phyloP scores from a whole-genome alignment of 2,888 invertebrate genomes.

The Allacma fusca region DNA sequence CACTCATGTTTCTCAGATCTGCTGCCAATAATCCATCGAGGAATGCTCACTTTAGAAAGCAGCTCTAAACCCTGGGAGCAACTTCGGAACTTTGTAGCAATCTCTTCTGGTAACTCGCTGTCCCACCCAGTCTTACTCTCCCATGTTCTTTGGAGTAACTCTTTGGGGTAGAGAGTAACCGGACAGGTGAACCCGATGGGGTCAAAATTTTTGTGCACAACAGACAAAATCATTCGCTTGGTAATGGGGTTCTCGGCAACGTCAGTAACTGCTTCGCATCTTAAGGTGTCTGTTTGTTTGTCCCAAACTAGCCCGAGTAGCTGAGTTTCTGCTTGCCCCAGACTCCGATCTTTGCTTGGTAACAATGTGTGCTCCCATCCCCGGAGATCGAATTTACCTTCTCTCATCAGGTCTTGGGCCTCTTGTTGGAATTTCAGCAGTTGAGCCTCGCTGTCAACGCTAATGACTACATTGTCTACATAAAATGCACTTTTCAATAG shows the following conservation, averaged over 20 bases:
- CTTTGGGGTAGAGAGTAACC: slow-evolving; percentile 38
- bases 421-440: slow-evolving; percentile 16
- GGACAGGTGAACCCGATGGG: slow-evolving; percentile 41
- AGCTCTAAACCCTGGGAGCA: background rate
- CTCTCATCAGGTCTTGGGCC: background rate
- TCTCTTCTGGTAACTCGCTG: slow-evolving; percentile 31
- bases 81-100: background rate
- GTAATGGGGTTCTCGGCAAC: background rate
- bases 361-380: slow-evolving; percentile 16
- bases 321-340: too few species aligned
- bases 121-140: slow-evolving; percentile 45
- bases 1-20: slow-evolving; percentile 43
- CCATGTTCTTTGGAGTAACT: slow-evolving; percentile 49
- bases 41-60: background rate
- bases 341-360: too few species aligned
- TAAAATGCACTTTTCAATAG: background rate
- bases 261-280: background rate
- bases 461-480: slow-evolving; percentile 27
- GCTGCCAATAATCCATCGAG: too few species aligned
- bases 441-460: slow-evolving; percentile 8
- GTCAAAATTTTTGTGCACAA: slow-evolving; percentile 43
- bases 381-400: slow-evolving; percentile 11
- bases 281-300: slow-evolving; percentile 26
- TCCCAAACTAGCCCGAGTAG: slow-evolving; percentile 45
- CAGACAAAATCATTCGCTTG: slow-evolving; percentile 46